These are phyloP conservation scores for Enchytraeus crypticus DNA, from an alignment of 2,888 invertebrate genomes.

Conservation along the genomic window DNA sequence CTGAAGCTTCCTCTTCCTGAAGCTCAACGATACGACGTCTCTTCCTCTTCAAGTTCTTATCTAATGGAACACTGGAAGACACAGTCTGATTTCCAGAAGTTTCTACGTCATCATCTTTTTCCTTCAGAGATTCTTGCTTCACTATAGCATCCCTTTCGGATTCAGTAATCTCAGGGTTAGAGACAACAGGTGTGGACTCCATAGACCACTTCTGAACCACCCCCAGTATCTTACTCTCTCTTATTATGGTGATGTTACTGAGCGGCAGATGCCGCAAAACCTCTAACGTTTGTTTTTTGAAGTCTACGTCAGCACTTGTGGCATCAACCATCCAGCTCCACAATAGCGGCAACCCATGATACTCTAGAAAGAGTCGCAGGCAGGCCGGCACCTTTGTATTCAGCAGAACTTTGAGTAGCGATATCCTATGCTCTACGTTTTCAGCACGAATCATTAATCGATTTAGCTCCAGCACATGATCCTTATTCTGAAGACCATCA, in stretches of 20 bases:
- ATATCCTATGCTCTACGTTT: conserved; percentile 61
- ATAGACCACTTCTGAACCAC: conserved; percentile 77
- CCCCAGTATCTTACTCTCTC: conserved; percentile 78
- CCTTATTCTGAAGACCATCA: conserved; percentile 66
- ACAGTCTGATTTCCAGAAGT: too few species aligned
- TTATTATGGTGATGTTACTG: conserved; percentile 81
- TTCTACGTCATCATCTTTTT: not conserved
- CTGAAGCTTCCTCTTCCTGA: too few species aligned
- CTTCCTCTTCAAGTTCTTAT: too few species aligned
- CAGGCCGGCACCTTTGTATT: conserved; percentile 48
- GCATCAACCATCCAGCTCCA: conserved; percentile 79
- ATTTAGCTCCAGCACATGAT: conserved; percentile 74
- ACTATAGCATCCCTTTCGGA: not conserved
- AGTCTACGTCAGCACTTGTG: conserved; percentile 29
- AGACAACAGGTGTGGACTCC: too few species aligned
- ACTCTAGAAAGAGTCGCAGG: conserved; percentile 63
- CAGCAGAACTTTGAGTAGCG: conserved; percentile 66
- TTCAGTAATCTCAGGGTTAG: too few species aligned
- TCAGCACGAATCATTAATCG: conserved; percentile 85
- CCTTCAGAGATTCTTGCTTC: not conserved
- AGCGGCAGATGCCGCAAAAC: conserved; percentile 79
- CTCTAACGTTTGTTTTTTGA: conserved; percentile 58
- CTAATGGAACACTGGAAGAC: too few species aligned
- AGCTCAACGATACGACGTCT: too few species aligned
- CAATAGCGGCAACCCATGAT: conserved; percentile 79